phyloP scores from a whole-genome alignment of 2,888 invertebrate genomes.

The Pardosa pseudoannulata region DNA sequence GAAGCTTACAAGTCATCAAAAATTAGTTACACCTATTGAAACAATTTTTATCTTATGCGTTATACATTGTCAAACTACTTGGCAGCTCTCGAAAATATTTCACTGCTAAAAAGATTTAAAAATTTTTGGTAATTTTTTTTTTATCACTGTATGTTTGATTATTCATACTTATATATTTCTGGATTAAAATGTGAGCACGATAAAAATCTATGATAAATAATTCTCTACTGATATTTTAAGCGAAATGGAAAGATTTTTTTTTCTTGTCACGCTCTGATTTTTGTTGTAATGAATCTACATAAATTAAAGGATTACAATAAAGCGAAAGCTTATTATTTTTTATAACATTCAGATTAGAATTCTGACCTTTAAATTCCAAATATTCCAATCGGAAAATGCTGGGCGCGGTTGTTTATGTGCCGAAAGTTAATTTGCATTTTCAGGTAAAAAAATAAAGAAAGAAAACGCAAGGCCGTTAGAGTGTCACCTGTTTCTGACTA shows the following conservation, averaged over 20 bases:
- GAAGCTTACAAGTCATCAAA: too few relatives aligned
- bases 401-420: slow-evolving; percentile 3
- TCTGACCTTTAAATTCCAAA: slow-evolving; percentile 6
- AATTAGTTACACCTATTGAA: too few relatives aligned
- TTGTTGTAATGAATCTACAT: background rate
- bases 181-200: too few relatives aligned
- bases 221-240: too few relatives aligned
- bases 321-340: background rate
- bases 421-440: background rate
- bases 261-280: background rate
- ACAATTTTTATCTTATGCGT: too few relatives aligned
- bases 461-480: slow-evolving; percentile 1
- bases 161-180: too few relatives aligned
- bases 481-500: background rate
- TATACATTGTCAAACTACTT: too few relatives aligned
- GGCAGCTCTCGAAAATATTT: too few relatives aligned
- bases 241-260: background rate
- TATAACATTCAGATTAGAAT: background rate
- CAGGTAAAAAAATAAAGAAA: background rate
- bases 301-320: background rate
- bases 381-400: background rate
- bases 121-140: too few relatives aligned
- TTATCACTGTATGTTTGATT: too few relatives aligned
- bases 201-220: too few relatives aligned
- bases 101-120: too few relatives aligned